Percentiles rank a stretch among this genome's conserved stretches.
Evolutionary conservation across 2,888 invertebrate genomes (phyloP).

Genomic region (Hypomecis punctinalis): DNA sequence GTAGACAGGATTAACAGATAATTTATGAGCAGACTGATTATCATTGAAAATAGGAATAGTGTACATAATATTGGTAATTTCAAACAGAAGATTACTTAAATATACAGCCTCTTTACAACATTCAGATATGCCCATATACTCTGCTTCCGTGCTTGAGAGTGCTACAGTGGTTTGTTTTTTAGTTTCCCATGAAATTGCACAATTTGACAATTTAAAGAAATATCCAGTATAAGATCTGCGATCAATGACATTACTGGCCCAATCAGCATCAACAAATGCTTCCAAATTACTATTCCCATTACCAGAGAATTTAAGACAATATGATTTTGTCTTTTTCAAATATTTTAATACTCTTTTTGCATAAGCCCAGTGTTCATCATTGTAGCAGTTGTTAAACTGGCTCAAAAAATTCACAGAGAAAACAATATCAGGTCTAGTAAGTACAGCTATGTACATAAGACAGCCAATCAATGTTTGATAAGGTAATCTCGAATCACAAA

Average conservation of each 20-base stretch:
- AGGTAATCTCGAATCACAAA: not conserved
- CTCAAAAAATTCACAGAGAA: no score
- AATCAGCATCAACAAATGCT: slow-evolving; percentile 30
- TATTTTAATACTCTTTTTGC: not conserved
- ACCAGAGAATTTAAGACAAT: not conserved
- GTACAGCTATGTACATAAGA: no score
- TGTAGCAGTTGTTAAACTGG: no score
- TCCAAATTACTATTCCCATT: not conserved
- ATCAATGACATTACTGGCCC: slow-evolving; percentile 26
- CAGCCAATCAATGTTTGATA: no score
- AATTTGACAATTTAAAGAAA: slow-evolving; percentile 45
- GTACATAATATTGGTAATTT: no score
- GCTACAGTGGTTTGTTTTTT: slow-evolving; percentile 50
- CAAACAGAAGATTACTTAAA: slow-evolving; percentile 11
- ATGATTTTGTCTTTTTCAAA: not conserved
- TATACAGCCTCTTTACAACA: slow-evolving; percentile 28
- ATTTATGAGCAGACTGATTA: slow-evolving; percentile 1
- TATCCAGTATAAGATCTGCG: slow-evolving; percentile 62
- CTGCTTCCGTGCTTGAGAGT: slow-evolving; percentile 47
- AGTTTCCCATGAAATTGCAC: slow-evolving; percentile 40
- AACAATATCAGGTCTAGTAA: no score
- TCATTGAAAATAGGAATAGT: not conserved
- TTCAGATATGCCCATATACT: slow-evolving; percentile 15
- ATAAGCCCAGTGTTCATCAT: not conserved
- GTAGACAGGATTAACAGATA: not conserved